phyloP scores from a whole-genome alignment of 37 sponge, comb jelly and placozoan genomes.

The Lycopodina hypogea region DNA sequence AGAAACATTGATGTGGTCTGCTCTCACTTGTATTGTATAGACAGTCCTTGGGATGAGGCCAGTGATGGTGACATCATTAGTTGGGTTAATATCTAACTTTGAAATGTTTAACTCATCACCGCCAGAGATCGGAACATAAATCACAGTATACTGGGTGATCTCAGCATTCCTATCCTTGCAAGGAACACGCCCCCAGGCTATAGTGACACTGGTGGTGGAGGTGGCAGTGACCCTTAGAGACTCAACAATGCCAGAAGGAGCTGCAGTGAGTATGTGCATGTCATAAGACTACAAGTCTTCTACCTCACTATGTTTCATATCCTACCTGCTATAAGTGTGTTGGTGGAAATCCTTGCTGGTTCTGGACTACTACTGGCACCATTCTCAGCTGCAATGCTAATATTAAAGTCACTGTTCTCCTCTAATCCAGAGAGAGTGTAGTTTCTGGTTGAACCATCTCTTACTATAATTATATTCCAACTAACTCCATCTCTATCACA shows the following conservation, averaged over 20 bases:
- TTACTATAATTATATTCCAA: too few species aligned
- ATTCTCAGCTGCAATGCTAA: slow-evolving; percentile 29
- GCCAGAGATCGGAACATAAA: neutral
- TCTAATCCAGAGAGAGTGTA: slow-evolving; percentile 29
- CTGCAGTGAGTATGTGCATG: neutral
- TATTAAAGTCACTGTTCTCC: slow-evolving; percentile 30
- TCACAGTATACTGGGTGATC: slow-evolving; percentile 9
- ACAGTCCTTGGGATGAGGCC: slow-evolving; percentile 13
- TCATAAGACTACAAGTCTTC: neutral
- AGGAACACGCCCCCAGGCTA: slow-evolving; percentile 12
- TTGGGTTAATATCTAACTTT: neutral
- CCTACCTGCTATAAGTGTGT: neutral
- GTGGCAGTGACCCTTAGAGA: neutral
- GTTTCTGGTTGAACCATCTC: neutral
- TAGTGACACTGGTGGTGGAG: slow-evolving; percentile 11
- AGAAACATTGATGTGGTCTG: neutral
- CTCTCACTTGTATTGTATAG: slow-evolving; percentile 15
- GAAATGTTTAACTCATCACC: neutral
- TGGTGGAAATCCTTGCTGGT: neutral
- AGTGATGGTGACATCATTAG: slow-evolving; percentile 2
- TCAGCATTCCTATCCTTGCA: slow-evolving; percentile 18
- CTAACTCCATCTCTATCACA: too few species aligned
- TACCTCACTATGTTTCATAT: too few species aligned
- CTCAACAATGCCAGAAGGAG: slow-evolving; percentile 16
- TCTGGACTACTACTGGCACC: slow-evolving; percentile 22